Evolutionary conservation across 2,113 vertebrate species (phyloP), one percentile per base, ranked within the genome.

Genomic region (Ciconia stormi): DNA sequence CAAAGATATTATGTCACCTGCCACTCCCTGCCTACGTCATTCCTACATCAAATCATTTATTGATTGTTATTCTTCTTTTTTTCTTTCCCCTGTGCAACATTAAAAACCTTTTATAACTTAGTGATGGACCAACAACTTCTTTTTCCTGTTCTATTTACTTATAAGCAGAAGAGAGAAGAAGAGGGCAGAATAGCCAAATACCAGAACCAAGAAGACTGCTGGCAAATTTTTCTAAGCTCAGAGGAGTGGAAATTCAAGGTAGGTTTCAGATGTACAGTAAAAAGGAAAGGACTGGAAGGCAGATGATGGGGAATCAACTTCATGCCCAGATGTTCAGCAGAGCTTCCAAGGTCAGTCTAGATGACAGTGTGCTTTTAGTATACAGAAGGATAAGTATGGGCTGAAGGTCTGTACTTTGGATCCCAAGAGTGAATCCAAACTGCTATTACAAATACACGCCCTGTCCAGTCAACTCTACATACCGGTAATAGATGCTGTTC

Each of bases 361-460:
- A 34, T 44, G n/a, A 13, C 21, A 47, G 13, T 1, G 6, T 59
- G 56, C 40, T 85, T 59, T 42, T 53, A 27, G 22, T 46, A 23
- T 52, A 20, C 13, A 47, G 40, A 49, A 66, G 59, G 29, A 20
- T 27, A 59, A 65, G 10, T 22, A 16, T 26, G 34, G 47, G 29
- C 21, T 70, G 42, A 70, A 84, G 38, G 10, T 22, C 32, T 70
- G 23, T 42, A 10, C 26, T 36, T 72, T 53, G 46, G 27, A 73
- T 63, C 16, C 47, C 49, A 36, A 36, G 29, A 82, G 25, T 11
- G 30, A 12, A 36, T 55, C 62, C 47, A 47, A 59, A 46, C 20
- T 40, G 26, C n/a, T 71, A 1, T n/a, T 53, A 38, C 0, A 9
- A 44, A 49, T 26, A 18, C 7, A 32, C 0, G 1, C 6, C 29